Percentiles rank a stretch among this genome's conserved stretches.
These are phyloP conservation scores for Ptilodon capucinus DNA, from an alignment of 2,888 invertebrate species.

Conservation along the genomic window DNA sequence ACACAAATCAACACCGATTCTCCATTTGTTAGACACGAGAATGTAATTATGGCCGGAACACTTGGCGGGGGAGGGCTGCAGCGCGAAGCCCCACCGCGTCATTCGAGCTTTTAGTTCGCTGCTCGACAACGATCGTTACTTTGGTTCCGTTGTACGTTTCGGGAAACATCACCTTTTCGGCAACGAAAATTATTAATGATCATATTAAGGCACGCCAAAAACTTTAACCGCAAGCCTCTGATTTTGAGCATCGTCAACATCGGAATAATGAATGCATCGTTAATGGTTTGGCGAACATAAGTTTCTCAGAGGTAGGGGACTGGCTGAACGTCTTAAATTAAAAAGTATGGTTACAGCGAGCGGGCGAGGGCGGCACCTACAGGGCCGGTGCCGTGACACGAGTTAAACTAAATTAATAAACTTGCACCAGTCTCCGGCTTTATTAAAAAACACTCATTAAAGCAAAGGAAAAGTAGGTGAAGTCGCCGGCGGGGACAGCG, in stretches of 20 bases:
- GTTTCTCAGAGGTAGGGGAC: slow-evolving; percentile 32
- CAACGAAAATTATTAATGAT: slow-evolving; percentile 20
- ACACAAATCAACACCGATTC: slow-evolving; percentile 84
- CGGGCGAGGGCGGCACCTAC: slow-evolving; percentile 33
- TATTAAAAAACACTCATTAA: slow-evolving; percentile 83
- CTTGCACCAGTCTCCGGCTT: slow-evolving; percentile 77
- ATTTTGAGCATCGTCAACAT: neutral
- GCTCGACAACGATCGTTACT: slow-evolving; percentile 75
- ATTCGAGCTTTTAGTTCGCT: slow-evolving; percentile 77
- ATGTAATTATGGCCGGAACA: slow-evolving; percentile 83
- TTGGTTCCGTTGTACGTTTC: slow-evolving; percentile 57
- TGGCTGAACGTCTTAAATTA: slow-evolving; percentile 52
- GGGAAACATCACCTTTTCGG: slow-evolving; percentile 43
- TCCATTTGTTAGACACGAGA: slow-evolving; percentile 84
- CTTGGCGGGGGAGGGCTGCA: slow-evolving; percentile 58
- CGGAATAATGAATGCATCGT: neutral
- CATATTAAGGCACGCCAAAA: neutral
- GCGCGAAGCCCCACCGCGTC: slow-evolving; percentile 55
- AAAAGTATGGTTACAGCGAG: slow-evolving; percentile 59
- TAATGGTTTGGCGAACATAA: neutral
- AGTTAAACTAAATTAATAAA: slow-evolving; percentile 82
- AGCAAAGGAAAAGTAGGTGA: slow-evolving; percentile 81
- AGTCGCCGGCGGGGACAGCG: slow-evolving; percentile 81
- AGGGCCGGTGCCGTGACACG: slow-evolving; percentile 63
- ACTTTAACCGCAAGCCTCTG: neutral